Evolutionary conservation across 1,140 invertebrate genomes (phyloP), one percentile per base, ranked within the genome.

Genomic region (Meloidogyne exigua): DNA sequence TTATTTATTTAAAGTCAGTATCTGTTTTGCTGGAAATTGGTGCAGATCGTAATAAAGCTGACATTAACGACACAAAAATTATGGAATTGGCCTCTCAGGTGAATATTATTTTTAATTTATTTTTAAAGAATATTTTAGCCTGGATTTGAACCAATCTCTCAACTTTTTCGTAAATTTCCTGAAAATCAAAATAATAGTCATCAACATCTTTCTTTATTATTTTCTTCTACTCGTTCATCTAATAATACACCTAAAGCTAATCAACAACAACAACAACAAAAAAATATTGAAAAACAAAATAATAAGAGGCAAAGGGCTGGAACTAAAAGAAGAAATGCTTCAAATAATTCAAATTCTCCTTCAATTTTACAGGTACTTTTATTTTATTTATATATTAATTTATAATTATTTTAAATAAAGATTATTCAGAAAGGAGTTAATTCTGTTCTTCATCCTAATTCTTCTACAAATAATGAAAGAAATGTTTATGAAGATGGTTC

Each of bases 101-200:
- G 9, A n/a, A 18, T 23, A 26, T 18, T 72, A 15, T 23, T 42
- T 26, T 0, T 63, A n/a, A 72, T 49, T 11, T 72, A 21, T 49
- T 63, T 23, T 44, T 7, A 28, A 28, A 73, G 21, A 12, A 18
- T 44, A 2, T 64, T 73, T 32, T 32, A 72, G 71, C 44, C 44
- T 18, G 71, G 71, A 25, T 57, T 72, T 62, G 71, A 23, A 49
- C 21, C 57, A 23, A 64, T 72, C 15, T 26, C 21, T 15, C n/a
- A 57, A 32, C 72, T 73, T 62, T 73, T 73, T 49, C 62, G 65
- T 21, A 57, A 26, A 65, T 62, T 57, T 64, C 72, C 72, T 36
- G 72, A 73, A 64, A 62, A 73, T 64, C 72, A 73, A 12, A 62
- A 64, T 25, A 25, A n/a, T 18, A 26, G 21, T 62, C 23, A 36